Evolutionary conservation across 2,888 invertebrate species (phyloP), one percentile per base, ranked within the genome.

Genomic region (Ophonus ardosiacus): DNA sequence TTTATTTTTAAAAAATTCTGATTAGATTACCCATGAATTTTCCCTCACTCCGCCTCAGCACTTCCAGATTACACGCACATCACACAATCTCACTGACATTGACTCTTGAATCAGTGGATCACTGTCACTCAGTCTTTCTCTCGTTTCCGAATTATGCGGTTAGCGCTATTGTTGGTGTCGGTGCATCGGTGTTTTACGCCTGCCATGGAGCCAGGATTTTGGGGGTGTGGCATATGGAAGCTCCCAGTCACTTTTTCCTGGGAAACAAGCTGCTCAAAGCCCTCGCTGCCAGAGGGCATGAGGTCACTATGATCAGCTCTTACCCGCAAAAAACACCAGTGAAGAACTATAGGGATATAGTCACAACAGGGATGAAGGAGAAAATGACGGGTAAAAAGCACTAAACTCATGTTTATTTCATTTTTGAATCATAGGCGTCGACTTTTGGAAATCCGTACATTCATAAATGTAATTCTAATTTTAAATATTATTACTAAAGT

Each of bases 341-440:
- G 84, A 89, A 90, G 59, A 92, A 92, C 89, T 89, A 92, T 15
- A 91, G 90, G 5, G 91, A 91, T 86, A 89, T 92, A n/a, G 88
- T 10, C 4, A 13, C 80, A 15, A 24, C 10, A 4, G 78, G 51
- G 0, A 24, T 65, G 5, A 31, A 56, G 17, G 65, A 84, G 0
- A 38, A 21, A 8, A 0, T 82, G 0, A 5, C 0, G 10, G 78
- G 78, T 78, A 78, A 24, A 57, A 31, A 31, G 2, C 31, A 31
- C 1, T 21, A 31, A 31, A 31, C 5, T 31, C 31, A 31, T 31
- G 31, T 31, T 31, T 3, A 31, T 31, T 31, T 31, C n/a, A n/a
- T n/a, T n/a, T n/a, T n/a, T n/a, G n/a, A n/a, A n/a, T n/a, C n/a
- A n/a, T n/a, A n/a, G n/a, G n/a, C n/a, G n/a, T n/a, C n/a, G n/a